Evolutionary conservation across 2,888 invertebrate species (phyloP), one percentile per base, ranked within the genome.

Genomic region (Cerastis leucographa): DNA sequence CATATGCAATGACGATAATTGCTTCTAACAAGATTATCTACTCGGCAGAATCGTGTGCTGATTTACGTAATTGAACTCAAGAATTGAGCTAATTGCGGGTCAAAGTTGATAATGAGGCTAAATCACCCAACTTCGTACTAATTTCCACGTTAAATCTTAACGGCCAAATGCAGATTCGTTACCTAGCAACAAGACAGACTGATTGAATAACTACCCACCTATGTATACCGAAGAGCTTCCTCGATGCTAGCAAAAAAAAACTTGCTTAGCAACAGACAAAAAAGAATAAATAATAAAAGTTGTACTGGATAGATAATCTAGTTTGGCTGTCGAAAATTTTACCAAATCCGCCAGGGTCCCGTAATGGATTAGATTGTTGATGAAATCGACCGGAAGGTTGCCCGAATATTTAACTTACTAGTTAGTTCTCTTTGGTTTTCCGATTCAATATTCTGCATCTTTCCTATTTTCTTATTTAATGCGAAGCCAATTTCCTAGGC

Each of bases 301-400:
- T 80, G 74, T 79, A 81, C 83, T 78, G 85, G 83, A 88, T 85
- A 84, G 83, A 84, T 87, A 89, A 87, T 88, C 89, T 86, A 85
- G 89, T 90, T 90, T 87, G 75, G 71, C 77, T 84, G 83, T 84
- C 72, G 85, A 85, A 89, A 86, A 85, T 83, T 84, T 87, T 71
- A 76, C 80, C 76, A 73, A 86, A 86, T 84, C 78, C 59, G 77
- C 77, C 75, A 78, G 67, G 78, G 76, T 74, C 78, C 77, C 70
- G 74, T 87, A 89, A 89, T 88, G 81, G 85, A 85, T 86, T 86
- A 90, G 83, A 85, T 87, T 85, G 87, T 81, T 82, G 81, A 81
- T 86, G 81, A 84, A 86, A 85, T 89, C 83, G 86, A 54, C 65
- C 62, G 66, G 42, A 74, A 84, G 67, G 75, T 76, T 74, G 67